These are phyloP conservation scores for Deladenus siricidicola DNA, from an alignment of 2,888 invertebrate species.

Conservation along the genomic window DNA sequence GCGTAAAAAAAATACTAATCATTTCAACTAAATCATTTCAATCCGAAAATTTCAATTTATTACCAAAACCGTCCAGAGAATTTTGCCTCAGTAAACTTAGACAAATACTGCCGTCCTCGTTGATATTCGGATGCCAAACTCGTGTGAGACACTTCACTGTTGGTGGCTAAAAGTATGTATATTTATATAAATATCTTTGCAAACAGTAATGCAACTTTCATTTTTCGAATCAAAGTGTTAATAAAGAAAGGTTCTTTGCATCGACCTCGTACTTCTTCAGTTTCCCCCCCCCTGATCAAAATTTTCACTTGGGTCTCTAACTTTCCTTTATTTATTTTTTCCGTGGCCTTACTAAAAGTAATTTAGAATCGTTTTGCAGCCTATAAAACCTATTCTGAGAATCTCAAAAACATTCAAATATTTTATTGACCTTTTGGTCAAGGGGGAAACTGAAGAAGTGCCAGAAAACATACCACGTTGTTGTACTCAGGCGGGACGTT, in stretches of 20 bases:
- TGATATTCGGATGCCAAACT: conserved; percentile 93
- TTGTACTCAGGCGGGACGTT: conserved; percentile 87
- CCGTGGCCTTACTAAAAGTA: not conserved
- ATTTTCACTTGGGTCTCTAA: too few species aligned
- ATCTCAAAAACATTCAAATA: too few species aligned
- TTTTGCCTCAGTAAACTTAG: conserved; percentile 79
- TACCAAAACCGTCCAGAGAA: conserved; percentile 74
- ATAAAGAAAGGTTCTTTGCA: not conserved
- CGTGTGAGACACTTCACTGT: conserved; percentile 80
- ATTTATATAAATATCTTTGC: too few species aligned
- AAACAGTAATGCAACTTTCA: not conserved
- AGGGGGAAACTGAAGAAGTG: not conserved
- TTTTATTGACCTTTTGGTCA: not conserved
- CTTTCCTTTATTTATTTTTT: too few species aligned
- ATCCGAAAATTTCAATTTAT: conserved; percentile 2
- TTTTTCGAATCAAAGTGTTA: not conserved
- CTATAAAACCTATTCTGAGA: too few species aligned
- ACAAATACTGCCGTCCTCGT: conserved; percentile 83
- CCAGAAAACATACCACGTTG: conserved; percentile 71
- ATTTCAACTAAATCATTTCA: not conserved
- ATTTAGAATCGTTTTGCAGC: too few species aligned
- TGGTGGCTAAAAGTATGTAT: conserved; percentile 78
- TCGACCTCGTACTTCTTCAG: too few species aligned
- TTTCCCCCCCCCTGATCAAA: too few species aligned
- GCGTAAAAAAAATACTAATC: not conserved